Conservation (phyloP, 2,113 vertebrate species). For the Empidonax traillii region DNA sequence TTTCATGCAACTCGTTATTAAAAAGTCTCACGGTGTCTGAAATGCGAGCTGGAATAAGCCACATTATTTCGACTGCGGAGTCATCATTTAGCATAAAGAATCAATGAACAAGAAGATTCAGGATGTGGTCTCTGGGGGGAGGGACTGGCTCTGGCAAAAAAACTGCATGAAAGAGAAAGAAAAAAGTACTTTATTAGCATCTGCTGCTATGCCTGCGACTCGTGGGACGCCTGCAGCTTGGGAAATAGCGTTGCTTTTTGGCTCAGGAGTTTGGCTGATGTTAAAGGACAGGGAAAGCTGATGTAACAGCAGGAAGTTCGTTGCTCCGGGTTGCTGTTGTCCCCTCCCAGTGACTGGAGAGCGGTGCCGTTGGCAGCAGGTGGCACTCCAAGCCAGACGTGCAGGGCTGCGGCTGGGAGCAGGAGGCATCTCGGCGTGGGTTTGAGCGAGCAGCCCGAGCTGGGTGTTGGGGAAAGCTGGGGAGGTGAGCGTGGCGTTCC, state of each 20-base stretch:
- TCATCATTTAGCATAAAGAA: conserved; percentile 49
- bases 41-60: conserved; percentile 24
- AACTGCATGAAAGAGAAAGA: conserved; percentile 18
- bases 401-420: neutral
- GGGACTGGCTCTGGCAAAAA: neutral
- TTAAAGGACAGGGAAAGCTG: neutral
- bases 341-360: neutral
- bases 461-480: neutral
- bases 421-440: neutral
- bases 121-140: conserved; percentile 44
- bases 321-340: neutral
- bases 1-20: conserved; percentile 57
- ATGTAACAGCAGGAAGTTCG: neutral
- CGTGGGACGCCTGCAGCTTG: conserved; percentile 21
- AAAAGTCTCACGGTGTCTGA: conserved; percentile 49
- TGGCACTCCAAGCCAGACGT: conserved; percentile 64
- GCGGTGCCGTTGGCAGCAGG: conserved; percentile 34
- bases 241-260: conserved; percentile 30
- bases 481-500: neutral
- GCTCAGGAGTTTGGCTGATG: conserved; percentile 13
- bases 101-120: conserved; percentile 46
- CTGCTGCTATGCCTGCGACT: conserved; percentile 23
- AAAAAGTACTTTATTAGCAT: conserved; percentile 32
- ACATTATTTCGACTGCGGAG: conserved; percentile 18
- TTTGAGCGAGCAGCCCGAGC: neutral